Evolutionary conservation across 2,888 invertebrate genomes (phyloP).

Genomic region (Acanthoscelides obtectus): DNA sequence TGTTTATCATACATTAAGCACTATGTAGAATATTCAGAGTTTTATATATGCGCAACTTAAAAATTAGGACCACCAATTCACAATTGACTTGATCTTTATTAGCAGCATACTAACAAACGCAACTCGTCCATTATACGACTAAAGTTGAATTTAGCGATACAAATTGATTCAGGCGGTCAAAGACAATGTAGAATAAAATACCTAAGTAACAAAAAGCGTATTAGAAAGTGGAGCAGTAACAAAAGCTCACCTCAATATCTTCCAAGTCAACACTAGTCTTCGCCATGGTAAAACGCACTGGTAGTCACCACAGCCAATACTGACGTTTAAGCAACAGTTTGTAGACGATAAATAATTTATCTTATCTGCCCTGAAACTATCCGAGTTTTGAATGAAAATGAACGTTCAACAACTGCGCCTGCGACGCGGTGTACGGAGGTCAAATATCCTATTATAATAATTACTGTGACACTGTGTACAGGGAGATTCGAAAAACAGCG

Average conservation of each 20-base stretch:
- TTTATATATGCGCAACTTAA: no score
- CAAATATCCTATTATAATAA: neutral
- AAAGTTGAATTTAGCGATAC: no score
- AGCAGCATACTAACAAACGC: no score
- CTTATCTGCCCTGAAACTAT: neutral
- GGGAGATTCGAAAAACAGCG: no score
- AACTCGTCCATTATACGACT: no score
- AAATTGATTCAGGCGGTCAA: no score
- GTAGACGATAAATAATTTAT: neutral
- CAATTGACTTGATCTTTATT: no score
- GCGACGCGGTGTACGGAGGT: neutral
- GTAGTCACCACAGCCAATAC: conserved; percentile 17
- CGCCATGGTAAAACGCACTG: conserved; percentile 40
- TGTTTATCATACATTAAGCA: no score
- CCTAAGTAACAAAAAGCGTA: neutral
- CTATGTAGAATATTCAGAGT: no score
- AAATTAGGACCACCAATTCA: no score
- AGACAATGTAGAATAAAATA: neutral
- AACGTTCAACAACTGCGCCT: neutral
- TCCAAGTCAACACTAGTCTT: conserved; percentile 68
- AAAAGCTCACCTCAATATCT: conserved; percentile 72
- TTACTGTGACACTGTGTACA: neutral
- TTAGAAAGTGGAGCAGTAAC: neutral
- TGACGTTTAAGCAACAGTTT: neutral
- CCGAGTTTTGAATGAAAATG: neutral